A percentile compares a stretch with the other conserved stretches of the same genome.
Evolutionary conservation across 2,888 invertebrate genomes (phyloP).

Genomic region (Drosophila paranaensis): DNA sequence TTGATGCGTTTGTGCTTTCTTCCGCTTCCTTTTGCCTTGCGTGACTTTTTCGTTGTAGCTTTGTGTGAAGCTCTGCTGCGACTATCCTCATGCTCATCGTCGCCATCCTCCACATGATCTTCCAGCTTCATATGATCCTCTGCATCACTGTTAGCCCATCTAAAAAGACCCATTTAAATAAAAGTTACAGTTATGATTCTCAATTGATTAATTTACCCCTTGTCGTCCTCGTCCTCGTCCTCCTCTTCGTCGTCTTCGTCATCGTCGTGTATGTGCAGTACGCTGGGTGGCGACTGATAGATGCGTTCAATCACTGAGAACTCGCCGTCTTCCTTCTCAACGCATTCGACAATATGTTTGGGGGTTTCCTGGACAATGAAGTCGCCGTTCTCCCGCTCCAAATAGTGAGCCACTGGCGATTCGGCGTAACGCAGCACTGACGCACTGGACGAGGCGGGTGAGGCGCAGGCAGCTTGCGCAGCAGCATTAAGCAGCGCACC

Average conservation of each 20-base stretch:
- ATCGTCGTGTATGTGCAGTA: constrained; percentile 84
- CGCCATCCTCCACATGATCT: constrained; percentile 48
- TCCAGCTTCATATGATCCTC: constrained; percentile 43
- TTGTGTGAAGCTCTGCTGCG: constrained; percentile 46
- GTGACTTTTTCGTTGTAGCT: constrained; percentile 55
- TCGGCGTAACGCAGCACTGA: constrained; percentile 84
- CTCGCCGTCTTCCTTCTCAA: constrained; percentile 84
- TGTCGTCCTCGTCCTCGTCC: constrained; percentile 70
- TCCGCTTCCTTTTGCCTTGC: constrained; percentile 41
- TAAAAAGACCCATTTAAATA: constrained; percentile 7
- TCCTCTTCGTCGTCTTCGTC: constrained; percentile 77
- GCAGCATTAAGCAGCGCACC: constrained; percentile 72
- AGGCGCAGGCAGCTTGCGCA: constrained; percentile 69
- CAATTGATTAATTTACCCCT: constrained; percentile 27
- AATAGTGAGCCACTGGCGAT: constrained; percentile 84
- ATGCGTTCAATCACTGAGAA: constrained; percentile 85
- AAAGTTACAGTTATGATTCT: background rate
- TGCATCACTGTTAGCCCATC: constrained; percentile 49
- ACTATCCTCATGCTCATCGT: constrained; percentile 68
- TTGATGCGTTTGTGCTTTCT: constrained; percentile 45
- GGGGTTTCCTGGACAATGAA: constrained; percentile 85
- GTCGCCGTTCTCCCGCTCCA: constrained; percentile 84
- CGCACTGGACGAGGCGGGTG: constrained; percentile 76
- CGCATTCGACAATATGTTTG: constrained; percentile 84
- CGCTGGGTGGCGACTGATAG: constrained; percentile 84